Base-by-base conservation (phyloP, 2,888 invertebrate genomes). In the Colostygia pectinataria region DNA sequence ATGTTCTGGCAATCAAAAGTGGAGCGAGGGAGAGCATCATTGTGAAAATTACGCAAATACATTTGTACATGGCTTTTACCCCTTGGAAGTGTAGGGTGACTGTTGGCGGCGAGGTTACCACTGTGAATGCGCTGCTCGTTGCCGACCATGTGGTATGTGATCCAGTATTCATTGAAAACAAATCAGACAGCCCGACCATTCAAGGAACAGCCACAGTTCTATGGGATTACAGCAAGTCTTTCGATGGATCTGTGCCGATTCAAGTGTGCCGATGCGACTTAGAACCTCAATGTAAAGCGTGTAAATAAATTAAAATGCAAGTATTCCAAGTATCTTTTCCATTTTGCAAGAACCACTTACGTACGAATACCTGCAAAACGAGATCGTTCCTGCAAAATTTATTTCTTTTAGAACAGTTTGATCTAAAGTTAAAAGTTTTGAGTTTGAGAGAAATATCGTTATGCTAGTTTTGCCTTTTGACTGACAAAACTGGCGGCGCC, bases 21-120 rank as follows among this genome's bases (percentile, higher is more conserved):
- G 84, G 85, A 7, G 63, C 65, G 37, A 74, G 69, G 45, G 64
- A 74, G 40, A 63, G 63, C 14, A 60, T 83, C 34, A 62, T 58
- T 41, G 75, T 83, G 49, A 83, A 78, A 68, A 72, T 85, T 57
- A 82, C 83, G 13, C 84, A 85, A 64, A 77, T 85, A 61, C 79
- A 85, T 59, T 63, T 83, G 33, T 83, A 83, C 42, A 86, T 85
- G 85, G 80, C 80, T 1, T 85, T 82, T 37, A 83, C 83, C n/a
- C 74, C 79, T 6, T 85, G 85, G 82, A 83, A 80, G 64, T 85
- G 83, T 57, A 76, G 68, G 62, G 59, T 79, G 39, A 41, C 46
- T 48, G 47, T 80, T 25, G 68, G 71, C 32, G 72, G 64, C 12
- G 60, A 59, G 32, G 68, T 71, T 38, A 63, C 53, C 7, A 61